Evolutionary conservation across 2,113 vertebrate species (phyloP), one percentile per base, ranked within the genome.

Genomic region (Gnathonemus echidnorhynchus): DNA sequence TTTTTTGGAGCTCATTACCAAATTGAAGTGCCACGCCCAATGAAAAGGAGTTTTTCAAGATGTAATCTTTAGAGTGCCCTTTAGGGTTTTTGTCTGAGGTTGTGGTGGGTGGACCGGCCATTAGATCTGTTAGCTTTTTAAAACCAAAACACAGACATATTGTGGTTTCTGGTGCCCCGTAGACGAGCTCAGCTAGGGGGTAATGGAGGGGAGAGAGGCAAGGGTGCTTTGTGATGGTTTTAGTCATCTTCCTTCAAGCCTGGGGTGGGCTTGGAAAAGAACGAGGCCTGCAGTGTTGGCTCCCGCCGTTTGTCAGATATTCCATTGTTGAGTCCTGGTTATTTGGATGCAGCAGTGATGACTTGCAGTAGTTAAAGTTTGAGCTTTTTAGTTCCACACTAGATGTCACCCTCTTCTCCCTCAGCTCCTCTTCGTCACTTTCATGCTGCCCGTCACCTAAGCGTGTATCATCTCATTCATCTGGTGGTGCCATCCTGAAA

Each of bases 21-120:
- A 91, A 70, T 86, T 89, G 91, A 91, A 93, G 91, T 91, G 91
- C 91, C 89, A 90, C 90, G 90, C 92, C 90, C 91, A 90, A 90
- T 87, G 90, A 89, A 91, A 92, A 92, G 90, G 91, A 24, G 90
- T 91, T 93, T 93, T 93, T 92, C 92, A 93, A 93, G 90, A 92
- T 93, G 92, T 92, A 89, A 90, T 92, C 91, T 91, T 90, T 21
- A 88, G 80, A 74, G 74, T 85, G 49, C 84, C 31, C 89, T 86
- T 84, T 92, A 91, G 7, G 86, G 49, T 89, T 80, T 80, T 74
- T 80, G 90, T 93, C 91, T 85, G 89, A 88, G 90, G 91, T 87
- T 85, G 90, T 52, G 86, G 90, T 86, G 87, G 88, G 48, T 77
- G 66, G 86, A 39, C 85, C 85, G 15, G 31, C 46, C 19, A 70